These are phyloP conservation scores for Drosophila truncata DNA, from an alignment of 1,140 invertebrate species.

Conservation along the genomic window DNA sequence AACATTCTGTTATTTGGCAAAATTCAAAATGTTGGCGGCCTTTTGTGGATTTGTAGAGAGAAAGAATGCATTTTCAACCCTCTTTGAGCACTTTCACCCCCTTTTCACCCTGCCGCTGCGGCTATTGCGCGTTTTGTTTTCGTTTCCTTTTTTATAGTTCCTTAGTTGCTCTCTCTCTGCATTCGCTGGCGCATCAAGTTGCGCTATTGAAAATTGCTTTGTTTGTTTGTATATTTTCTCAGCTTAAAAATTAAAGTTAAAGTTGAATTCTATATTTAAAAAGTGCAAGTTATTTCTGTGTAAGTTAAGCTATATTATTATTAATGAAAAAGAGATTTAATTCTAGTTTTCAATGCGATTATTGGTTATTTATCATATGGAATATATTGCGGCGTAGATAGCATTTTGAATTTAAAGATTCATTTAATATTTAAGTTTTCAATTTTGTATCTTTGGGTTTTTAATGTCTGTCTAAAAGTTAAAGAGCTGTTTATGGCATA, in stretches of 20 bases:
- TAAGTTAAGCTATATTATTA: background rate
- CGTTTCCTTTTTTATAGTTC: conserved; percentile 33
- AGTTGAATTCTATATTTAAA: conserved; percentile 6
- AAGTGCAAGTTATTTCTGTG: background rate
- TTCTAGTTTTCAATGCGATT: background rate
- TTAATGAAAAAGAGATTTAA: background rate
- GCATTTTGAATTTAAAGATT: background rate
- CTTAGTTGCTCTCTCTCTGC: conserved; percentile 53
- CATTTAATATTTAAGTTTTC: background rate
- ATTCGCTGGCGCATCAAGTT: conserved; percentile 33
- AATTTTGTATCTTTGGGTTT: background rate
- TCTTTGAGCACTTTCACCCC: conserved; percentile 57
- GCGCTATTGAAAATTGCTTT: conserved; percentile 13
- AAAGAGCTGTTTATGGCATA: conserved; percentile 2
- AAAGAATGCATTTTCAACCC: conserved; percentile 60
- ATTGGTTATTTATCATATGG: background rate
- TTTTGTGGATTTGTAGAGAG: background rate
- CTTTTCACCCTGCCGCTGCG: conserved; percentile 19
- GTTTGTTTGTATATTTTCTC: background rate
- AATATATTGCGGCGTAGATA: conserved; percentile 1
- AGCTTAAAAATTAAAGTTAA: background rate
- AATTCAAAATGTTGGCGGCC: conserved; percentile 48
- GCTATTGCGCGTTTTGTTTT: conserved; percentile 54
- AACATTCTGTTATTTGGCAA: conserved; percentile 2
- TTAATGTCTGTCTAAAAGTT: background rate